Evolutionary conservation across 2,888 invertebrate species (phyloP).

Genomic region (Lepidochitona cinerea): DNA sequence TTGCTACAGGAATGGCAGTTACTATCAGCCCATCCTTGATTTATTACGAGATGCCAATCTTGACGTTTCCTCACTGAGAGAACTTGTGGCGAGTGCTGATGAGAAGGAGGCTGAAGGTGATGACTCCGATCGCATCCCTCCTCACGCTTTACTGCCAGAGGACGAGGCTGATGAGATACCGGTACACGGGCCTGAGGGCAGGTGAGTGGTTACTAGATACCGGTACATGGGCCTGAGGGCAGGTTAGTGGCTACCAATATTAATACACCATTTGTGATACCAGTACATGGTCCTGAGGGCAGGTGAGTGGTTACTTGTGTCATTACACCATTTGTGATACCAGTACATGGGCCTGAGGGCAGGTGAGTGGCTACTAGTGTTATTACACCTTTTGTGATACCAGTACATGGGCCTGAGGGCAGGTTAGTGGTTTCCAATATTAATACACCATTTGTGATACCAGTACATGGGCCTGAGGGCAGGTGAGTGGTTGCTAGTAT

Average conservation of each 20-base stretch:
- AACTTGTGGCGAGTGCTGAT: slow-evolving; percentile 12
- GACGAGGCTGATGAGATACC: slow-evolving; percentile 65
- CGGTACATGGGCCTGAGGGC: not conserved
- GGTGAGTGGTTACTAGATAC: not conserved
- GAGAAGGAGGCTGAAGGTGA: slow-evolving; percentile 8
- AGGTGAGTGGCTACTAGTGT: no score
- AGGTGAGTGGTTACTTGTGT: no score
- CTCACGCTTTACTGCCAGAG: slow-evolving; percentile 63
- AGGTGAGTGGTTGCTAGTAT: no score
- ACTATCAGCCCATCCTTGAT: slow-evolving; percentile 47
- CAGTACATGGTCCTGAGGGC: no score
- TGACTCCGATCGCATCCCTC: slow-evolving; percentile 34
- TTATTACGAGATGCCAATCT: slow-evolving; percentile 42
- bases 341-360: no score
- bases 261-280: no score
- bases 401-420: no score
- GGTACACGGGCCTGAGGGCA: slow-evolving; percentile 52
- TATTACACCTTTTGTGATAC: no score
- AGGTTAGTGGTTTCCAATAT: no score
- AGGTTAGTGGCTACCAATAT: not conserved
- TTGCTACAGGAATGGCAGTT: slow-evolving; percentile 39
- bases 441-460: no score
- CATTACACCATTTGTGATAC: no score
- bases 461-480: no score
- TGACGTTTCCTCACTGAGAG: slow-evolving; percentile 24